Conservation (phyloP, 1,140 invertebrate species). For the Contarinia nasturtii region DNA sequence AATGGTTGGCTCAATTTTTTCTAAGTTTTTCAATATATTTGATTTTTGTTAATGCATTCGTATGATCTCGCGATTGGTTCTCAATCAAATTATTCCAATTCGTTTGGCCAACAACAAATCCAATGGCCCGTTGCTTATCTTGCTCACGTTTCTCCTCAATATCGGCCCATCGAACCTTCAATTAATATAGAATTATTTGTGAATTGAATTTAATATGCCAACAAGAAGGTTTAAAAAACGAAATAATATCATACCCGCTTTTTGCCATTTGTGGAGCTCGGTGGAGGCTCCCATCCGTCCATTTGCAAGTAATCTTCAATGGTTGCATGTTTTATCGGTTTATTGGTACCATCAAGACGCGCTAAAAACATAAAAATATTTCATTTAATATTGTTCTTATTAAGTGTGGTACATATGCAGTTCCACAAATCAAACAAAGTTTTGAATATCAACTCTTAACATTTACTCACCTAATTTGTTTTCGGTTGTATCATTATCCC, state of each 20-base stretch:
- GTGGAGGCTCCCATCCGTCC: constrained; percentile 45
- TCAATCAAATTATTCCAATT: constrained; percentile 91
- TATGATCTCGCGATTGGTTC: constrained; percentile 58
- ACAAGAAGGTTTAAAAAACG: too few species aligned
- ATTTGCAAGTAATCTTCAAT: constrained; percentile 86
- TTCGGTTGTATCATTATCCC: constrained; percentile 19
- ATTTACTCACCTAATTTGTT: constrained; percentile 18
- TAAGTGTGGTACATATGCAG: too few species aligned
- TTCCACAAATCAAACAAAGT: constrained; percentile 31
- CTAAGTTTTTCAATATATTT: constrained; percentile 61
- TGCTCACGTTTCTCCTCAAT: constrained; percentile 79
- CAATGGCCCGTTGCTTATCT: constrained; percentile 77
- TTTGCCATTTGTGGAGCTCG: constrained; percentile 48
- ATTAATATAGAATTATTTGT: not conserved
- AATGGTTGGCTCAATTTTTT: too few species aligned
- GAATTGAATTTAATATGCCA: not conserved
- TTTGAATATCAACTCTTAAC: constrained; percentile 3
- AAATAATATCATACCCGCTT: constrained; percentile 53
- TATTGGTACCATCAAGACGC: constrained; percentile 65
- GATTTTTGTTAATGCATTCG: constrained; percentile 74
- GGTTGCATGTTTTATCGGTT: constrained; percentile 37
- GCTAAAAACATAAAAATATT: constrained; percentile 25
- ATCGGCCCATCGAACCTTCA: constrained; percentile 91
- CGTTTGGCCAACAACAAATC: constrained; percentile 87
- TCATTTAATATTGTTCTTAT: too few species aligned